These are phyloP conservation scores for Ia io DNA, from an alignment of 2,113 vertebrate genomes.

Conservation along the genomic window DNA sequence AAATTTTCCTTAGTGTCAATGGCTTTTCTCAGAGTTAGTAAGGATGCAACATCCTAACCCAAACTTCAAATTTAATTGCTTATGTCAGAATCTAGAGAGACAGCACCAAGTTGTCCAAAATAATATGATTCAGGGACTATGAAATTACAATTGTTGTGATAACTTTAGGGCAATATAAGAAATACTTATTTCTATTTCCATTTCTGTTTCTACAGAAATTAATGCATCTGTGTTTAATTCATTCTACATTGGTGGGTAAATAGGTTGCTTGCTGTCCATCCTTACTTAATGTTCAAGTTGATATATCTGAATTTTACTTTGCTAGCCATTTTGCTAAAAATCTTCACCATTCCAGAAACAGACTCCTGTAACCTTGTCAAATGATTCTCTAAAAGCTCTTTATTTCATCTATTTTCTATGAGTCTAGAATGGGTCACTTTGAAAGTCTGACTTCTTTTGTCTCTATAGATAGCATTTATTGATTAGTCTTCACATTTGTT, in stretches of 20 bases:
- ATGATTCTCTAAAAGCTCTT: neutral
- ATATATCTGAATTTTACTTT: neutral
- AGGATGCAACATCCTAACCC: neutral
- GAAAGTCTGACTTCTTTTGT: neutral
- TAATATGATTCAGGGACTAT: neutral
- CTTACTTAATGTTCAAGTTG: constrained; percentile 7
- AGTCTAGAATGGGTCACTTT: neutral
- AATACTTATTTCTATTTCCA: neutral
- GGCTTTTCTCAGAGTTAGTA: neutral
- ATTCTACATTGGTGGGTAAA: neutral
- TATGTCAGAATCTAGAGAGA: neutral
- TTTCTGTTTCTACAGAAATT: neutral
- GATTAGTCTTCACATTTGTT: neutral
- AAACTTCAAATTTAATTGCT: neutral
- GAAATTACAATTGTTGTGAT: neutral
- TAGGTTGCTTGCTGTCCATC: neutral
- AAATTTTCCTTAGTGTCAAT: neutral
- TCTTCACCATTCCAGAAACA: neutral
- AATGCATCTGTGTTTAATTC: neutral
- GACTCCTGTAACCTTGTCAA: neutral
- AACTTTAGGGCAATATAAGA: neutral
- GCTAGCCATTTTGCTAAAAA: neutral
- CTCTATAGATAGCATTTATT: neutral
- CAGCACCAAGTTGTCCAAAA: neutral
- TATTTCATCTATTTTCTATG: neutral